Base-by-base conservation (phyloP, 2,113 vertebrate genomes). In the Laticauda laticaudata region DNA sequence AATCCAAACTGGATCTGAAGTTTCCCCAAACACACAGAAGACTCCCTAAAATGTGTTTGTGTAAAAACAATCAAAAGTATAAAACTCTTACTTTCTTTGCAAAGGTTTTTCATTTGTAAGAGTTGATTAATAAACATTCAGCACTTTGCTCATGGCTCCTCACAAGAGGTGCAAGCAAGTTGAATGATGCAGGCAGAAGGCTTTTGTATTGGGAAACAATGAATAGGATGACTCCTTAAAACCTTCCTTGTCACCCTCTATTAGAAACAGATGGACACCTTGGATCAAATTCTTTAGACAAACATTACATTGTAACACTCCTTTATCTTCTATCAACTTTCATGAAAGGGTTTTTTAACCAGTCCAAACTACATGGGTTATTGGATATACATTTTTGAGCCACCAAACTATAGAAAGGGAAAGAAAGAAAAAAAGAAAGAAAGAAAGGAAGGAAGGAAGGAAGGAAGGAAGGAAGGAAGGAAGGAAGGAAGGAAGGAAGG, bases 71-170 rank as follows among this genome's bases (percentile, higher is more conserved):
- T 88, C 21, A 39, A 94, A 95, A 96, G 26, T 88, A 93, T 64
- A 48, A 20, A 61, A 95, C 57, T 93, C 93, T 95, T 94, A 92
- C 55, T 23, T 8, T 75, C 96, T 97, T 95, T 96, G 93, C 96
- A 97, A 97, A 98, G 98, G 97, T 97, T 98, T 98, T 98, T 99
- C 98, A 99, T 99, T 99, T 99, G 97, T 97, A 97, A 98, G 98
- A 98, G 98, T 98, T 99, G 98, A 99, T 99, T 98, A 99, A 99
- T 99, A 98, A 98, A 98, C 99, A 99, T 98, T 97, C 98, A 96
- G 97, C 97, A 98, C 97, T 97, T 97, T 98, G 97, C 97, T 97
- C 96, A 97, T 95, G 97, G 97, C 94, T 96, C 93, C 96, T 97
- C 95, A 97, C 97, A 97, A 97, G 96, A 95, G 93, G 95, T 94